Base-by-base conservation (phyloP, 2,113 vertebrate genomes). In the Grallaria varia region DNA sequence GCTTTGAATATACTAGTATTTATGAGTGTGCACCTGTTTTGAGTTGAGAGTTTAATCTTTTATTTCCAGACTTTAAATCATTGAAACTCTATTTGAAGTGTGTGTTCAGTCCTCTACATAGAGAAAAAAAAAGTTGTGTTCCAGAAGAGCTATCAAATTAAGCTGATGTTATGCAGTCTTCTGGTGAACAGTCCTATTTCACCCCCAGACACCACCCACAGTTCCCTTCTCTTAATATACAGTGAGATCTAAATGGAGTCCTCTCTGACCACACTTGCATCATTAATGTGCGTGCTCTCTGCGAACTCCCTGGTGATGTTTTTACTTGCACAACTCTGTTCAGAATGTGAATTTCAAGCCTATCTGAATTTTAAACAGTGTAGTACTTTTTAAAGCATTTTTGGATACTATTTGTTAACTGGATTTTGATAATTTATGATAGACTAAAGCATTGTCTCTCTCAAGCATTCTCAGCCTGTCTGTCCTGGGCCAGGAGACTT, bases 331-430 rank as follows among this genome's bases (percentile, higher is more conserved):
- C 17, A 69, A 20, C 59, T 80, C 40, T 35, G 73, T 73, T 72
- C n/a, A 81, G 84, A 91, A 87, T 63, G 67, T 66, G 42, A 56
- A 64, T 66, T 89, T 72, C 45, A 74, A 90, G 28, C 53, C 52
- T 73, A 83, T 84, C 55, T 86, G 73, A 40, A 49, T 80, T 93
- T 45, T 89, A 77, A 86, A 31, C 8, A n/a, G 18, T 31, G 16
- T 31, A 9, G 16, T 83, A 27, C 8, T 5, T 90, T 75, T 74
- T 68, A 35, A 15, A 74, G 22, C 28, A 39, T 37, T 89, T 72
- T 77, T 44, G 12, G 56, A 16, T 55, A 13, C 50, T 49, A 10
- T 45, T 67, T 85, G 17, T 52, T 68, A 44, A 37, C 69, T 92
- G 40, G 58, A 53, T 80, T 90, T 93, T 69, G 47, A 44, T 75